Percentiles rank a stretch among this genome's conserved stretches.
phyloP scores from a whole-genome alignment of 1,140 invertebrate genomes.

The Hermatobates lingyangjiaoensis region DNA sequence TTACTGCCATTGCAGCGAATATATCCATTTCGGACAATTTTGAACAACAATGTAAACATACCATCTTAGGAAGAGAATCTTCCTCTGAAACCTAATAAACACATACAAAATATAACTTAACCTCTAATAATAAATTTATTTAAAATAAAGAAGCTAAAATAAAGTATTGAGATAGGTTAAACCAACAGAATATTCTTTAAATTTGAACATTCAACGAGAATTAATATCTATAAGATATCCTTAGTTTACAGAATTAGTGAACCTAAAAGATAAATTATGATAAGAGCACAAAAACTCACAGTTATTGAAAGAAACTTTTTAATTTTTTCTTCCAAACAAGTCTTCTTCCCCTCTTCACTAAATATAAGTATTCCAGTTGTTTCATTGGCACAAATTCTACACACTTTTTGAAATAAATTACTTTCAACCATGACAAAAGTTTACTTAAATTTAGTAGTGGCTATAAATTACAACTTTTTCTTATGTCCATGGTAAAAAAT shows the following conservation, averaged over 20 bases:
- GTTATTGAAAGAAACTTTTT: constrained; percentile 8
- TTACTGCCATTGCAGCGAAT: constrained; percentile 34
- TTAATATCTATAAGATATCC: background rate
- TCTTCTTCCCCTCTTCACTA: constrained; percentile 16
- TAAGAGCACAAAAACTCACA: background rate
- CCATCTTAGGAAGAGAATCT: constrained; percentile 34
- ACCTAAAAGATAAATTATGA: background rate
- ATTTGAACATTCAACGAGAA: background rate
- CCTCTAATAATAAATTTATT: constrained; percentile 24
- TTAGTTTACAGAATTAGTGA: background rate
- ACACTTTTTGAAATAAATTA: constrained; percentile 6
- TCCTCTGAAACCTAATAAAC: constrained; percentile 27
- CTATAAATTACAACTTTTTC: background rate
- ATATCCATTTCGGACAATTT: constrained; percentile 33
- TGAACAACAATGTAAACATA: constrained; percentile 30
- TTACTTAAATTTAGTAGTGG: background rate
- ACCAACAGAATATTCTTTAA: background rate
- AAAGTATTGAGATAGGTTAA: background rate
- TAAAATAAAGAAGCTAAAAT: constrained; percentile 19
- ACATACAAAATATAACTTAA: constrained; percentile 11
- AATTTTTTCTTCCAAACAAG: constrained; percentile 13
- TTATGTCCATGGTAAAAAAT: no score
- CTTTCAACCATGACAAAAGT: constrained; percentile 1
- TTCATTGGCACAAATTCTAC: constrained; percentile 16
- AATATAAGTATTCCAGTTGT: constrained; percentile 16